A percentile compares a stretch with the other conserved stretches of the same genome.
These are phyloP conservation scores for Amphiduros pacificus DNA, from an alignment of 2,888 invertebrate species.

Conservation along the genomic window DNA sequence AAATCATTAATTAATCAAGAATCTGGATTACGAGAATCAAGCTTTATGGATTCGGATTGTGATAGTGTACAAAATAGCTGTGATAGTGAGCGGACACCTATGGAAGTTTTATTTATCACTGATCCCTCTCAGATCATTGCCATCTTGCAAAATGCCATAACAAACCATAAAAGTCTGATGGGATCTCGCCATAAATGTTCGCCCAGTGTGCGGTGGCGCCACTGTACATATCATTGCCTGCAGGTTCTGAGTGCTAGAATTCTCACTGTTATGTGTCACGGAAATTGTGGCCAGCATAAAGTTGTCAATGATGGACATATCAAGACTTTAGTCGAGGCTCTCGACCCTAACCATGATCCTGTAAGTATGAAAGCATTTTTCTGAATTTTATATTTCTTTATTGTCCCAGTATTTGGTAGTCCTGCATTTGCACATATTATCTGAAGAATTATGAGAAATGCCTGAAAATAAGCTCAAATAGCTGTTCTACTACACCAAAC, in stretches of 20 bases:
- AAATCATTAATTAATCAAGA: constrained; percentile 14
- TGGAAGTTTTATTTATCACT: constrained; percentile 50
- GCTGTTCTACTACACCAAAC: too few species aligned
- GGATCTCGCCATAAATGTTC: constrained; percentile 67
- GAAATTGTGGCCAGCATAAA: constrained; percentile 63
- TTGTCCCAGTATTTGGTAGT: too few species aligned
- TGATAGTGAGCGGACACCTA: constrained; percentile 37
- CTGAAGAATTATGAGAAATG: too few species aligned
- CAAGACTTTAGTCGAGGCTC: constrained; percentile 65
- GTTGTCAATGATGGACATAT: constrained; percentile 66
- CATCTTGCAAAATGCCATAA: constrained; percentile 67
- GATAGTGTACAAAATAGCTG: not conserved
- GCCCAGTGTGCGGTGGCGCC: constrained; percentile 66
- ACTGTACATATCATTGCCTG: constrained; percentile 67
- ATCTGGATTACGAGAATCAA: constrained; percentile 2
- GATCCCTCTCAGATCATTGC: constrained; percentile 64
- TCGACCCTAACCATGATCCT: constrained; percentile 69
- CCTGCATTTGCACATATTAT: too few species aligned
- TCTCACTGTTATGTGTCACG: constrained; percentile 67
- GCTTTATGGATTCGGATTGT: constrained; percentile 7
- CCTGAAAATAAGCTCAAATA: too few species aligned
- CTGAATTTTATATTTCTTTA: too few species aligned
- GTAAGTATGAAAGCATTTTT: too few species aligned
- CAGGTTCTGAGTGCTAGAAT: constrained; percentile 67
- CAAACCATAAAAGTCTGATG: constrained; percentile 67